Evolutionary conservation across 2,888 invertebrate species (phyloP), one percentile per base, ranked within the genome.

Genomic region (Drosophila colorata): DNA sequence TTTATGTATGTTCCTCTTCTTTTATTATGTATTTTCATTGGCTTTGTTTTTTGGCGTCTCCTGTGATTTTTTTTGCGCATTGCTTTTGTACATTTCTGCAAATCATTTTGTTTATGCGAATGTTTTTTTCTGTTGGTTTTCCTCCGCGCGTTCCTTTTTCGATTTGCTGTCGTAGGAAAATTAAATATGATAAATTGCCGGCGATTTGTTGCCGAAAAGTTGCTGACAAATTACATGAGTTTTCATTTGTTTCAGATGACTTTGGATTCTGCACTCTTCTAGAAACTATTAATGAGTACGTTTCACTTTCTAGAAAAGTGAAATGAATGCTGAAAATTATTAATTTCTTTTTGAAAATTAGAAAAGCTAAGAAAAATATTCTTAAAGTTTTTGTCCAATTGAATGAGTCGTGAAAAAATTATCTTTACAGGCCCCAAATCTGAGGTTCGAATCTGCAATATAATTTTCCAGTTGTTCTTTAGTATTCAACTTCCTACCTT

Each of bases 91-190:
- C 57, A 73, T 33, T 63, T 81, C 38, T 69, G 78, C 64, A 69
- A 87, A 71, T 84, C 87, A 87, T 81, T 75, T 72, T 78, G 78
- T 80, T 80, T 80, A 69, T 66, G 55, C 31, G 49, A 43, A 43
- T 49, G 16, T 43, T 56, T 53, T 18, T 63, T 31, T 37, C 53
- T 53, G 18, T 49, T 47, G 25, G 43, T 49, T 60, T 69, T 63
- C 57, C 48, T 18, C 2, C 31, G 9, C 40, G 40, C 47, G 48
- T 40, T 20, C 38, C n/a, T 47, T 55, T 57, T 9, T 9, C 8
- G 3, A 25, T 13, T 48, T 35, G 31, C 43, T 52, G 59, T 38
- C 46, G 43, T 28, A 18, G 8, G 38, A 33, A 69, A 58, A 56
- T 68, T 46, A 63, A 76, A 70, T 56, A 66, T 64, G 63, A 74